Conservation (phyloP, 2,888 invertebrate genomes). For the Drosophila leonis region DNA sequence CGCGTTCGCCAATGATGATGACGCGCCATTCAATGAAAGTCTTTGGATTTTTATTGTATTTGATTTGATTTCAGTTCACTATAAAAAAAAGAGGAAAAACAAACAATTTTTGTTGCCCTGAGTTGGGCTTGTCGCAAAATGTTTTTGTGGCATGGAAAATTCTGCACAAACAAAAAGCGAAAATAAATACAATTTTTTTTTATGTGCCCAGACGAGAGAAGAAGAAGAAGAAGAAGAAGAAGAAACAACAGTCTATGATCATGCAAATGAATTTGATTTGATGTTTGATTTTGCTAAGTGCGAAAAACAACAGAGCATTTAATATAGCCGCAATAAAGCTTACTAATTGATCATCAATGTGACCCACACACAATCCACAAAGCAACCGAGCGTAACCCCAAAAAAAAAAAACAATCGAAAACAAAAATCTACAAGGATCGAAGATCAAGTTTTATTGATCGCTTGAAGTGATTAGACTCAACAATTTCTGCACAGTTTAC, state of each 20-base stretch:
- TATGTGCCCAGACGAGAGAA: conserved; percentile 18
- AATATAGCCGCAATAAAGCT: conserved; percentile 69
- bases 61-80: conserved; percentile 39
- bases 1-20: conserved; percentile 55
- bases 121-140: conserved; percentile 56
- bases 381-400: conserved; percentile 4
- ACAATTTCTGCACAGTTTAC: neutral
- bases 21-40: conserved; percentile 63
- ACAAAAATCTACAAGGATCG: conserved; percentile 15
- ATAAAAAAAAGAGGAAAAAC: conserved; percentile 18
- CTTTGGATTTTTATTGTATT: conserved; percentile 48
- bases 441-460: conserved; percentile 19
- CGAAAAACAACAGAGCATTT: conserved; percentile 71
- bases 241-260: conserved; percentile 52
- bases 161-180: conserved; percentile 26
- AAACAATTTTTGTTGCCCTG: conserved; percentile 58
- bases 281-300: conserved; percentile 58
- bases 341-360: conserved; percentile 65
- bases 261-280: conserved; percentile 64
- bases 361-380: conserved; percentile 1
- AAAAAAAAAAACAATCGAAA: neutral
- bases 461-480: conserved; percentile 6
- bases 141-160: conserved; percentile 62
- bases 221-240: neutral
- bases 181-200: neutral